These are phyloP conservation scores for Cygnus olor DNA, from an alignment of 2,797 vertebrate genomes.

Conservation along the genomic window DNA sequence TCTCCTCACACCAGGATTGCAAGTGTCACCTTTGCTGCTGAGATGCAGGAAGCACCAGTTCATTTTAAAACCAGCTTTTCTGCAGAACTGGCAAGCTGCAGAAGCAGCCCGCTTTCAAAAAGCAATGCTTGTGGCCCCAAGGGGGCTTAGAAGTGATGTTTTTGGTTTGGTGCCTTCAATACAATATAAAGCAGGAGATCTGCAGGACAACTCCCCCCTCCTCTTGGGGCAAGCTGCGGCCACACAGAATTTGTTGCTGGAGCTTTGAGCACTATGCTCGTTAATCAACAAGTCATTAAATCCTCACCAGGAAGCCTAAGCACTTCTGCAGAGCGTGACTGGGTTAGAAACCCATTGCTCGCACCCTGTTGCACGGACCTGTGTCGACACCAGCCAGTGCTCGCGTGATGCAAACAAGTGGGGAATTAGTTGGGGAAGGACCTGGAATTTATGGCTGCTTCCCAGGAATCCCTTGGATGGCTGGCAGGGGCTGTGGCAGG, in stretches of 20 bases:
- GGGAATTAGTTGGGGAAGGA: slow-evolving; percentile 25
- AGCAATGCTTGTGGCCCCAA: not conserved
- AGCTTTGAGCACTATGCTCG: not conserved
- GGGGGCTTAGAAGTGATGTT: not conserved
- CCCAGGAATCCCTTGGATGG: slow-evolving; percentile 32
- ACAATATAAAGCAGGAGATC: not conserved
- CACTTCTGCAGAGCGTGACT: too few relatives aligned
- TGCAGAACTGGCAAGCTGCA: not conserved
- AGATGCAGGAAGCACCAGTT: not conserved
- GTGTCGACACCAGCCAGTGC: not conserved
- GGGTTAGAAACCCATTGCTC: not conserved
- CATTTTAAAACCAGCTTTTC: not conserved
- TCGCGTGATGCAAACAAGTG: not conserved
- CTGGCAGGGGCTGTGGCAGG: not conserved
- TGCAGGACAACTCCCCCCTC: not conserved
- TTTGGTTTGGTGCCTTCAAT: not conserved
- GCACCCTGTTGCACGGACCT: not conserved
- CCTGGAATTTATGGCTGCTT: slow-evolving; percentile 39
- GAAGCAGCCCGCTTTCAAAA: not conserved
- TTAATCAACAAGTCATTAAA: not conserved
- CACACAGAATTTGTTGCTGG: not conserved
- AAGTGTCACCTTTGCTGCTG: not conserved
- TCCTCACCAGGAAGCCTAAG: not conserved
- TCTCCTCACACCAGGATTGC: not conserved
- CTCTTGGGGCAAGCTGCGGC: not conserved